phyloP scores from a whole-genome alignment of 2,797 vertebrate species.

The Betta splendens region DNA sequence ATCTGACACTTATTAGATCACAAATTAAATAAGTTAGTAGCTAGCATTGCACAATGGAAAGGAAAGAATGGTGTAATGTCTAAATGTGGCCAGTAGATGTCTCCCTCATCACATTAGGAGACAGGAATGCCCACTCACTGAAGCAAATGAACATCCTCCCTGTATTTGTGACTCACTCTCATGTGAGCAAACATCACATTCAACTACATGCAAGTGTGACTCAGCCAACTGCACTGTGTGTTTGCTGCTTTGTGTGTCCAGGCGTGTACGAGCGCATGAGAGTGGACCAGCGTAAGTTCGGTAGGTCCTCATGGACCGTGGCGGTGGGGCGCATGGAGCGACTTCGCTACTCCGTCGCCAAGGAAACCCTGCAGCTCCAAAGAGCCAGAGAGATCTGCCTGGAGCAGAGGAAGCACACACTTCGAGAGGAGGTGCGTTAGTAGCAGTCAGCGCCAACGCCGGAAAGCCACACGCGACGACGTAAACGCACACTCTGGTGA shows the following conservation, averaged over 20 bases:
- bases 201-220: constrained; percentile 12
- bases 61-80: constrained; percentile 43
- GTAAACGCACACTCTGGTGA: constrained; percentile 1
- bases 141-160: background rate
- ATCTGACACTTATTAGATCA: constrained; percentile 36
- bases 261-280: constrained; percentile 95
- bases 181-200: background rate
- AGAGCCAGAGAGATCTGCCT: constrained; percentile 95
- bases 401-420: constrained; percentile 93
- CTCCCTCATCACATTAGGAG: constrained; percentile 35
- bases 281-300: constrained; percentile 94
- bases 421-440: constrained; percentile 89
- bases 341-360: constrained; percentile 93
- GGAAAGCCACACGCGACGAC: background rate
- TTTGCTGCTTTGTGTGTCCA: constrained; percentile 51
- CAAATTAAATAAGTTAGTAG: constrained; percentile 21
- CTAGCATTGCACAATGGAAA: constrained; percentile 7
- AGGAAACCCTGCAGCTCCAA: constrained; percentile 97
- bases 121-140: background rate
- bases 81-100: constrained; percentile 59
- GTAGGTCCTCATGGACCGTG: constrained; percentile 93
- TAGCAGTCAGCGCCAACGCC: background rate
- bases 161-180: constrained; percentile 23
- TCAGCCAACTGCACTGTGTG: background rate
- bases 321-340: constrained; percentile 96